Evolutionary conservation across 2,888 invertebrate genomes (phyloP).

Genomic region (Drosophila fulvimacula): DNA sequence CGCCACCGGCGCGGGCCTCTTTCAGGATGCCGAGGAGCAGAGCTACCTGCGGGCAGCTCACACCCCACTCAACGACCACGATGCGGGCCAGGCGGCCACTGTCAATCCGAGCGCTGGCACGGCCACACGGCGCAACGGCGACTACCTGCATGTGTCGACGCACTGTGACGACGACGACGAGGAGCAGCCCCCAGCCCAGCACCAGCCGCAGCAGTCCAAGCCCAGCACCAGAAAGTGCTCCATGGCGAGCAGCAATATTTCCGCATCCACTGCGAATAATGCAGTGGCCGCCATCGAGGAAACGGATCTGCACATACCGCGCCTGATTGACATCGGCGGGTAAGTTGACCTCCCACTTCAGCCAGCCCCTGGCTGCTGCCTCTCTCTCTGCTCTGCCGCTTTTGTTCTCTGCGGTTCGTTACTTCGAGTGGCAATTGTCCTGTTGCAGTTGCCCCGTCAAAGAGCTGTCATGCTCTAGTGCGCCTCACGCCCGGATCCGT

Average conservation of each 20-base stretch:
- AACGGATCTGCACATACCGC: constrained; percentile 89
- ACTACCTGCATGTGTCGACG: constrained; percentile 90
- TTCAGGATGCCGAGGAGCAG: constrained; percentile 73
- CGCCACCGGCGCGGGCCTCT: constrained; percentile 68
- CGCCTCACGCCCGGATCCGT: constrained; percentile 49
- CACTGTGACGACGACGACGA: constrained; percentile 87
- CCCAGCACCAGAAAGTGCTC: constrained; percentile 52
- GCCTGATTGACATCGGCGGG: constrained; percentile 88
- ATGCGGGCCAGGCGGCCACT: constrained; percentile 81
- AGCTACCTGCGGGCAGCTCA: constrained; percentile 79
- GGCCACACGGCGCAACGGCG: constrained; percentile 87
- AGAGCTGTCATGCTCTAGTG: constrained; percentile 79
- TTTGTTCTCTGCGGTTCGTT: constrained; percentile 78
- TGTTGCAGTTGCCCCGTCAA: constrained; percentile 68
- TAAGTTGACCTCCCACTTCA: constrained; percentile 81
- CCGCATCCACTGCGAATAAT: constrained; percentile 60
- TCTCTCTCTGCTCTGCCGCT: constrained; percentile 14
- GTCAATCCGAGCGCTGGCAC: constrained; percentile 84
- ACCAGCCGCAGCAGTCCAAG: constrained; percentile 42
- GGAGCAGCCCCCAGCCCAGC: constrained; percentile 66
- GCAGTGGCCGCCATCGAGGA: constrained; percentile 79
- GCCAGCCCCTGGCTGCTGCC: neutral
- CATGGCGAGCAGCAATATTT: constrained; percentile 35
- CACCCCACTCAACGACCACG: constrained; percentile 73
- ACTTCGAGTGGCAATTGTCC: constrained; percentile 78